Base-by-base conservation (phyloP, 2,797 vertebrate genomes). In the Threskiornis aethiopicus region DNA sequence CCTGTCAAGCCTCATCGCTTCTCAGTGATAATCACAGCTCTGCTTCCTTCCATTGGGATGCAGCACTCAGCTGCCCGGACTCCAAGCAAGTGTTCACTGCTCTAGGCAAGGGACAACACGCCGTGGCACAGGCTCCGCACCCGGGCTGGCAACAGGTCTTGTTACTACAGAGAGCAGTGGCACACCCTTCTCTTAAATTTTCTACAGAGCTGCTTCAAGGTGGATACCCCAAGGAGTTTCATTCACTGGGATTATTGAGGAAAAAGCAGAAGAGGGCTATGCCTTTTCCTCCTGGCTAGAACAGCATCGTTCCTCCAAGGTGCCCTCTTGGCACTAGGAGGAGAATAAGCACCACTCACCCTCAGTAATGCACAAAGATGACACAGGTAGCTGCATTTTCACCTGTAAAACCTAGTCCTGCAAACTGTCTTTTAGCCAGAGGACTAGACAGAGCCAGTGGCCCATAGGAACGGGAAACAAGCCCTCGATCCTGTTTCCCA, bases 301-400 rank as follows among this genome's bases (percentile, higher is more conserved):
- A 75, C 0, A 20, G 31, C 47, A 66, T 39, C 15, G 0, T 15
- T 79, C 41, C 47, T 61, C 47, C 65, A 78, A 33, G 33, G 41
- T 24, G 49, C 13, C 76, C 44, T 72, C 65, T 20, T 22, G 11
- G 41, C 28, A 46, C 24, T 18, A 39, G 20, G 25, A 70, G 24
- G 26, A 51, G 14, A 41, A 37, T 0, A 0, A 89, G 44, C 15
- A 41, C n/a, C 3, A 3, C 49, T 81, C 46, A 41, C 33, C 13
- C n/a, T 80, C 52, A 21, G 31, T 14, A 14, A 51, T 3, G 29
- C 33, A 42, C 42, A 66, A 72, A 49, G 29, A 29, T 18, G 24
- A 55, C 54, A 35, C 13, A 39, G 17, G 42, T 7, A 81, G 66
- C 46, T 88, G 55, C 81, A 46, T 41, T 78, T 55, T 24, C 35